Conservation (phyloP, 2,113 vertebrate species). For the Poeciliopsis occidentalis region DNA sequence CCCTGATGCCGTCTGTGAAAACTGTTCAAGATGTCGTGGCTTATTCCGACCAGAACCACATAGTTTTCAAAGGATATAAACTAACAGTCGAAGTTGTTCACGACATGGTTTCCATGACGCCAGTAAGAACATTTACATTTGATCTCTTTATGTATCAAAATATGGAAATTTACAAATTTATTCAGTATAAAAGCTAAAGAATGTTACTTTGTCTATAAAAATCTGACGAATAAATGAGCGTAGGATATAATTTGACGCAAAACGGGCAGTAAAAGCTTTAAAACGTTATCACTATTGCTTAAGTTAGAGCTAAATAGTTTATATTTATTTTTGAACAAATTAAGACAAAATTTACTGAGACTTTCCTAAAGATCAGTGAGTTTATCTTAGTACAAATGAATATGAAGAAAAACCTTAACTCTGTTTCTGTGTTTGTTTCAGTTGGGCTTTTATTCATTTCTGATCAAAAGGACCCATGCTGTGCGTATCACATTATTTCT, state of each 20-base stretch:
- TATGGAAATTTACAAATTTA: neutral
- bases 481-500: conserved; percentile 37
- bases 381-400: too few species aligned
- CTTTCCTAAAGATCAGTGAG: too few species aligned
- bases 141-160: neutral
- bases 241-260: too few species aligned
- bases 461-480: conserved; percentile 20
- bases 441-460: conserved; percentile 34
- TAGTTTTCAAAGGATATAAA: neutral
- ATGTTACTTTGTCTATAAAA: neutral
- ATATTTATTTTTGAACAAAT: too few species aligned
- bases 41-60: rapidly evolving
- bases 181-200: too few species aligned
- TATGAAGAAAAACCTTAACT: too few species aligned
- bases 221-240: too few species aligned
- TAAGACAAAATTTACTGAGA: too few species aligned
- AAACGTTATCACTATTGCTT: too few species aligned
- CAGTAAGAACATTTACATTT: conserved; percentile 3
- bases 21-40: rapidly evolving
- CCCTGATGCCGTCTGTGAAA: rapidly evolving
- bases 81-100: neutral
- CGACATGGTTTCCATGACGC: conserved; percentile 1
- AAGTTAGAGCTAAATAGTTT: too few species aligned
- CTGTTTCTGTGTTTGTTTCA: conserved; percentile 21
- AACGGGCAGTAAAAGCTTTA: too few species aligned